Percentiles rank a stretch among this genome's conserved stretches.
Evolutionary conservation across 2,888 invertebrate genomes (phyloP).

Genomic region (Oegoconia quadripuncta): DNA sequence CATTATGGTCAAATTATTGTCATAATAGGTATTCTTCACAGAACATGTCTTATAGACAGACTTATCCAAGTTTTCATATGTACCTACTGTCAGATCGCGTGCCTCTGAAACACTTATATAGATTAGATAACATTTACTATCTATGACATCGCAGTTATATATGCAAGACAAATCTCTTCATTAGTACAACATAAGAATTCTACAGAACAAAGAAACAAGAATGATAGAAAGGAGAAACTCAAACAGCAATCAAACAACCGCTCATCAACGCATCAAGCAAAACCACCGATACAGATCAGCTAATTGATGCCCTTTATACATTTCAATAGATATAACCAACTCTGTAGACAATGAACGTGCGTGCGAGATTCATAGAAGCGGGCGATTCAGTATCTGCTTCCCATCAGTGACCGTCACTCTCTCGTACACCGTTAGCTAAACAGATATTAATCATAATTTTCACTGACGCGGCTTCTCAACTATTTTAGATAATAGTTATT

Average conservation of each 20-base stretch:
- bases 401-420: conserved; percentile 22
- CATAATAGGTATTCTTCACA: no score
- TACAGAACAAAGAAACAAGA: conserved; percentile 39
- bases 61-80: no score
- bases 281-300: conserved; percentile 41
- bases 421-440: conserved; percentile 66
- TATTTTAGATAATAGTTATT: conserved; percentile 74
- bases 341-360: conserved; percentile 26
- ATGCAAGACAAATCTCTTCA: not conserved
- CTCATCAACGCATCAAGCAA: conserved; percentile 29
- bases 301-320: conserved; percentile 59
- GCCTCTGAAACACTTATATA: no score
- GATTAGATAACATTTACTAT: no score
- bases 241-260: conserved; percentile 29
- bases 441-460: conserved; percentile 79
- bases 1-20: no score
- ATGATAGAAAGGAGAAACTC: conserved; percentile 34
- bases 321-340: conserved; percentile 37
- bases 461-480: conserved; percentile 67
- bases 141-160: not conserved
- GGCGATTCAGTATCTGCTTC: conserved; percentile 3
- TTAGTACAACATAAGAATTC: not conserved
- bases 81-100: no score
- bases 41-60: no score
- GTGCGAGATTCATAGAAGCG: conserved; percentile 35